These are phyloP conservation scores for Cygnus atratus DNA, from an alignment of 2,113 vertebrate genomes.

Conservation along the genomic window DNA sequence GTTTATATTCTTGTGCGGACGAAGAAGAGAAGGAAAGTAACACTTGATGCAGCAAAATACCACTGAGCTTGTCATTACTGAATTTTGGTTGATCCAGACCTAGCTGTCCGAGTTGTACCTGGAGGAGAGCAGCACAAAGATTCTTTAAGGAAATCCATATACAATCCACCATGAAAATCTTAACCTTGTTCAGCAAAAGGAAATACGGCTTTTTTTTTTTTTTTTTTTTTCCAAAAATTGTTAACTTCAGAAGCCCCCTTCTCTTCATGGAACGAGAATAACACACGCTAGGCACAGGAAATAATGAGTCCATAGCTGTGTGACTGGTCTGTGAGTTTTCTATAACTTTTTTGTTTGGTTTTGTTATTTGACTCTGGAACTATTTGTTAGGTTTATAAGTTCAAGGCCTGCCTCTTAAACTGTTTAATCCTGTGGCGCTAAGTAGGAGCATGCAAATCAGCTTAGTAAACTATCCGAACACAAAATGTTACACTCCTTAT, in stretches of 20 bases:
- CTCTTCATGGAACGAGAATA: neutral
- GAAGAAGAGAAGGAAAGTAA: neutral
- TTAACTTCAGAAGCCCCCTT: neutral
- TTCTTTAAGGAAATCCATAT: neutral
- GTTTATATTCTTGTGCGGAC: neutral
- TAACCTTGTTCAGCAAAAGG: neutral
- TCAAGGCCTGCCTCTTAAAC: conserved; percentile 43
- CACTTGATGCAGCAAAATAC: neutral
- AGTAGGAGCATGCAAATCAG: conserved; percentile 69
- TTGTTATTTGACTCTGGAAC: conserved; percentile 55
- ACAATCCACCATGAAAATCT: neutral
- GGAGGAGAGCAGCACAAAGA: neutral
- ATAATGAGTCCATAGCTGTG: neutral
- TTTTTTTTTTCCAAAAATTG: neutral
- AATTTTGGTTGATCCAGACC: neutral
- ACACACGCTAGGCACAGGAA: neutral
- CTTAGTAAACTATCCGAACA: conserved; percentile 57
- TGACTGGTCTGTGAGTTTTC: neutral
- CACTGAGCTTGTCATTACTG: neutral
- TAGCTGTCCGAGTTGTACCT: rapidly evolving
- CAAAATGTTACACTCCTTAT: conserved; percentile 2
- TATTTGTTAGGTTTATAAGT: conserved; percentile 53
- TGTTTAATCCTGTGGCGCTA: conserved; percentile 50
- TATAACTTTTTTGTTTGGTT: conserved; percentile 24
- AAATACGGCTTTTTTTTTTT: neutral